Percentiles rank a stretch among this genome's conserved stretches.
phyloP scores from a whole-genome alignment of 2,797 vertebrate species.

The Staurois parvus region DNA sequence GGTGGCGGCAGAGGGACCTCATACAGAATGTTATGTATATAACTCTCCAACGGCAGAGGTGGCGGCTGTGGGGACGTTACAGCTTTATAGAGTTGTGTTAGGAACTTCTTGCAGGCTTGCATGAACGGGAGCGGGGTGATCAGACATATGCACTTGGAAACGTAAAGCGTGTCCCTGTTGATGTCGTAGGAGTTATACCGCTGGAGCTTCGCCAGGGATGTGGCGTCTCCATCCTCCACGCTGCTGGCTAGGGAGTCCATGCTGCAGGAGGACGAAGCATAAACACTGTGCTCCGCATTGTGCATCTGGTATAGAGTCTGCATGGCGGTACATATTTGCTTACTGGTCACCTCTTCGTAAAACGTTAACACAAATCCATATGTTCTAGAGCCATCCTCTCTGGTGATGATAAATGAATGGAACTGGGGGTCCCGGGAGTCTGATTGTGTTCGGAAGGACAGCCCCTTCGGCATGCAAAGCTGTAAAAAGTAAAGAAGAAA shows the following conservation, averaged over 20 bases:
- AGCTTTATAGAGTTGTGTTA: constrained; percentile 89
- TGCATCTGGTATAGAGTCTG: constrained; percentile 97
- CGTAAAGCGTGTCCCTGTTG: constrained; percentile 88
- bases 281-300: constrained; percentile 87
- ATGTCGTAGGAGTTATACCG: constrained; percentile 86
- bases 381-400: constrained; percentile 89
- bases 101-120: constrained; percentile 91
- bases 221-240: constrained; percentile 84
- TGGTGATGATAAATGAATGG: constrained; percentile 91
- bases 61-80: constrained; percentile 88
- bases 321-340: constrained; percentile 94
- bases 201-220: constrained; percentile 74
- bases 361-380: constrained; percentile 97
- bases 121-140: constrained; percentile 95
- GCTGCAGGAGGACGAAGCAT: constrained; percentile 88
- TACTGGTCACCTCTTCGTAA: constrained; percentile 92
- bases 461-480: constrained; percentile 97
- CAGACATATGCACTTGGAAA: constrained; percentile 95
- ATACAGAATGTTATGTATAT: constrained; percentile 94
- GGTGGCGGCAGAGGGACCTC: constrained; percentile 94
- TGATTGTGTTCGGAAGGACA: constrained; percentile 90
- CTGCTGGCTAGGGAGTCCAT: constrained; percentile 96
- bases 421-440: constrained; percentile 88
- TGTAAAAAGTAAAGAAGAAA: constrained; percentile 65
- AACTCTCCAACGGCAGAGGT: constrained; percentile 94